Evolutionary conservation across 2,797 vertebrate genomes (phyloP).

Genomic region (Echeneis naucrates): DNA sequence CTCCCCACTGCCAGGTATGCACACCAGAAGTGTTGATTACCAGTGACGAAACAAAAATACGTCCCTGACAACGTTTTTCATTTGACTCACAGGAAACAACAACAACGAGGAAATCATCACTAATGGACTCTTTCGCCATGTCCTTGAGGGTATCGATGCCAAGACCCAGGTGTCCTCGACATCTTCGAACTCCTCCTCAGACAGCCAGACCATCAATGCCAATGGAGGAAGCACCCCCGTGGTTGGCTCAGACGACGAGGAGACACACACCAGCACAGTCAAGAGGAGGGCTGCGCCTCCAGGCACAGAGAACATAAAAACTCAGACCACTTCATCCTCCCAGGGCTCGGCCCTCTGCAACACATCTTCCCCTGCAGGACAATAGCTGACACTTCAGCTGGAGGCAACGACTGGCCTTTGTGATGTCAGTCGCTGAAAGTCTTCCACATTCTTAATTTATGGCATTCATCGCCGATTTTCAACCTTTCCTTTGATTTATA

Average conservation of each 20-base stretch:
- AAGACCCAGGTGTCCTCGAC: conserved; percentile 90
- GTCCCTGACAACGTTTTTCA: neutral
- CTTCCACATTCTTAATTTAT: conserved; percentile 9
- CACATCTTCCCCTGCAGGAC: conserved; percentile 7
- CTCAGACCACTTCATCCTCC: conserved; percentile 36
- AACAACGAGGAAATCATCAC: conserved; percentile 68
- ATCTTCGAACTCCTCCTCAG: conserved; percentile 88
- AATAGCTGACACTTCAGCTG: neutral
- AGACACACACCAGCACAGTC: conserved; percentile 76
- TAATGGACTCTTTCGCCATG: conserved; percentile 84
- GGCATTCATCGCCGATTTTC: conserved; percentile 14
- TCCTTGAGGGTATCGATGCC: conserved; percentile 78
- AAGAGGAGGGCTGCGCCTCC: conserved; percentile 45
- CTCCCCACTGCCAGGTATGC: conserved; percentile 86
- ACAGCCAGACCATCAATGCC: conserved; percentile 87
- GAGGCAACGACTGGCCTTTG: neutral
- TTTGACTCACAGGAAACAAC: conserved; percentile 58
- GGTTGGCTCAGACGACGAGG: conserved; percentile 88
- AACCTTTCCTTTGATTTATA: conserved; percentile 14
- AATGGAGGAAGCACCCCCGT: conserved; percentile 85
- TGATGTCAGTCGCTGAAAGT: conserved; percentile 5
- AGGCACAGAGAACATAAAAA: conserved; percentile 39
- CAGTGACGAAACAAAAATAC: rapidly evolving
- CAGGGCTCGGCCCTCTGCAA: conserved; percentile 20
- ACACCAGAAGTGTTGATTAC: neutral